Evolutionary conservation across 2,113 vertebrate species (phyloP), one percentile per base, ranked within the genome.

Genomic region (Megaleporinus macrocephalus): DNA sequence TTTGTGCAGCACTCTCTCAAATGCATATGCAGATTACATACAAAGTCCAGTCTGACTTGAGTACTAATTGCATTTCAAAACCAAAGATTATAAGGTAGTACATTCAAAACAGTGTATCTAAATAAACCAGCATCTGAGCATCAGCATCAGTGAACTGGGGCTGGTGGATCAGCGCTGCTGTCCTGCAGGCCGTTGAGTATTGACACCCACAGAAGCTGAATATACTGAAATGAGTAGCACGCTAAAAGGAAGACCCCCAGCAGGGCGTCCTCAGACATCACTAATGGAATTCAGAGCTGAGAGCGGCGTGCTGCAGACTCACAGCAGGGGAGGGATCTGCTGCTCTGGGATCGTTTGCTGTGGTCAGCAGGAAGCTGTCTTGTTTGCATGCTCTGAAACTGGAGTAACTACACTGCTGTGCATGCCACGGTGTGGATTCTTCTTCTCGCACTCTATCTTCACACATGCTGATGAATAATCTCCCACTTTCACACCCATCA

Each of bases 281-380:
- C 26, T 59, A 77, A 29, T 30, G 71, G 70, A 86, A 71, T 74
- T 41, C 65, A 49, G 74, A 44, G 26, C 44, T 72, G 53, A 71
- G 57, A 83, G 77, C 44, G 59, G 77, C 26, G 63, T 44, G 7
- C 11, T 3, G 72, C 79, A 57, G 57, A n/a, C 22, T 61, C 57
- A 12, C 16, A 24, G 29, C 65, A 27, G 77, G 77, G 20, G 65
- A 59, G 24, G 29, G 30, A 66, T 78, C 76, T 53, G 63, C 36
- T 79, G 5, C 30, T 36, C 49, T 70, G 65, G 49, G 22, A 29
- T 59, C n/a, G 30, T 70, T 59, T 36, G 41, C 41, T 44, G 41
- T 44, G 22, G 62, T 55, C 70, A 74, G 61, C 61, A 78, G 27
- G 49, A 69, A 24, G 29, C 55, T 76, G 59, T 57, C 15, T 59